These are phyloP conservation scores for Pempheris klunzingeri DNA, from an alignment of 2,797 vertebrate species.

Conservation along the genomic window DNA sequence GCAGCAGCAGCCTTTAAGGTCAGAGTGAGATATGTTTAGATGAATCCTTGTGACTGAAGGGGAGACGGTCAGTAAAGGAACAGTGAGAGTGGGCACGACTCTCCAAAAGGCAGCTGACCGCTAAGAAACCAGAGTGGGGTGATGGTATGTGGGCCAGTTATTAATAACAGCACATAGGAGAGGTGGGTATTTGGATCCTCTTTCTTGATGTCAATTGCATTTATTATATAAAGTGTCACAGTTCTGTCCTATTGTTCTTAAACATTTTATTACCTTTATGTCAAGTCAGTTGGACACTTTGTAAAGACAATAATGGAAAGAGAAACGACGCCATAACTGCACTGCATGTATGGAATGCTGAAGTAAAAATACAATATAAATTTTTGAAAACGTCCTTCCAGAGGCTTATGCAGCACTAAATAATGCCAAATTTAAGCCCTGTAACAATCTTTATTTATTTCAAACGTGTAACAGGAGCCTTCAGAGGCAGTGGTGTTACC, in stretches of 20 bases:
- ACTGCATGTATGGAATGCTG: too few species aligned
- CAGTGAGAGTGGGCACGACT: neutral
- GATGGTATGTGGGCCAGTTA: conserved; percentile 83
- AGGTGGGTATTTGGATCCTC: conserved; percentile 33
- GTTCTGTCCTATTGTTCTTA: too few species aligned
- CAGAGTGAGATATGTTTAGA: neutral
- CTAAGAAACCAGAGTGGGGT: conserved; percentile 77
- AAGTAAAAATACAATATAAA: too few species aligned
- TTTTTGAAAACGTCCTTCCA: too few species aligned
- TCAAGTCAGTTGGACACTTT: too few species aligned
- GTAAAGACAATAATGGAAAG: too few species aligned
- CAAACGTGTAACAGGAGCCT: neutral
- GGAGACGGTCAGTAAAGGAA: neutral
- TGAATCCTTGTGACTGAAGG: neutral
- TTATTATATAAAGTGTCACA: neutral
- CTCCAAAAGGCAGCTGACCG: conserved; percentile 49
- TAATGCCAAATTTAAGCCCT: too few species aligned
- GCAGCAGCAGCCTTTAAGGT: neutral
- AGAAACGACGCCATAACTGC: too few species aligned
- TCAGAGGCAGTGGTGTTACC: neutral
- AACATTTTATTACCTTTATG: too few species aligned
- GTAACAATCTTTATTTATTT: too few species aligned
- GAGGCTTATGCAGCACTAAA: neutral
- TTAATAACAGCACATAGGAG: conserved; percentile 76
- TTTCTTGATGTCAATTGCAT: conserved; percentile 21